Conservation (phyloP, 2,888 invertebrate species). For the Polymixis flavicincta region DNA sequence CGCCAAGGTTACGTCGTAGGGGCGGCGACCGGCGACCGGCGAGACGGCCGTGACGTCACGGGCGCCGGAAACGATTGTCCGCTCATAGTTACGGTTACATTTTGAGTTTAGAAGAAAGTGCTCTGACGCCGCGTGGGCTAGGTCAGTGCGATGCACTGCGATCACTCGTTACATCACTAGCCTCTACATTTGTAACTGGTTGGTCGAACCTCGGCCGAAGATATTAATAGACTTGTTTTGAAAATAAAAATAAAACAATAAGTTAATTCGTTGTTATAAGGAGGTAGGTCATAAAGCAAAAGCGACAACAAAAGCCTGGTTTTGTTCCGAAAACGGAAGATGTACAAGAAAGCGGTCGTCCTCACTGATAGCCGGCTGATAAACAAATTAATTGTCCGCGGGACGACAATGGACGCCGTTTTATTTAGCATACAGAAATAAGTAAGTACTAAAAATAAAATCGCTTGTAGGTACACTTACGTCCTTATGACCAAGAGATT, state of each 20-base stretch:
- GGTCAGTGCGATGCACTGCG: conserved; percentile 82
- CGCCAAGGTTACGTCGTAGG: conserved; percentile 87
- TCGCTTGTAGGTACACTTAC: conserved; percentile 6
- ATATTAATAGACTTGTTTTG: conserved; percentile 5
- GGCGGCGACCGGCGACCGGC: conserved; percentile 87
- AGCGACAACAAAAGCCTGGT: conserved; percentile 67
- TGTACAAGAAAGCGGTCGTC: conserved; percentile 79
- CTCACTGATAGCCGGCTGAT: conserved; percentile 74
- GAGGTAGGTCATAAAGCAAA: conserved; percentile 49
- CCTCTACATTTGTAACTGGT: neutral
- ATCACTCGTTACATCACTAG: conserved; percentile 31
- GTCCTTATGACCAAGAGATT: neutral
- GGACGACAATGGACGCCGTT: conserved; percentile 62
- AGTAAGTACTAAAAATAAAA: conserved; percentile 52
- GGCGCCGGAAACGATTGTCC: conserved; percentile 89
- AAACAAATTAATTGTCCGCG: conserved; percentile 78
- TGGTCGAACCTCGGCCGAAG: neutral
- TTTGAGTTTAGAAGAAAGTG: conserved; percentile 90
- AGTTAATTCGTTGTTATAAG: conserved; percentile 29
- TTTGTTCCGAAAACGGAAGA: conserved; percentile 71
- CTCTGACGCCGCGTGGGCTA: conserved; percentile 82
- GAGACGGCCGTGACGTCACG: conserved; percentile 88
- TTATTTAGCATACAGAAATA: conserved; percentile 60
- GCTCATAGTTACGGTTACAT: conserved; percentile 90
- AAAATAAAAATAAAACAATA: conserved; percentile 29